These are phyloP conservation scores for Xiphophorus maculatus DNA, from an alignment of 2,113 vertebrate species.

Conservation along the genomic window DNA sequence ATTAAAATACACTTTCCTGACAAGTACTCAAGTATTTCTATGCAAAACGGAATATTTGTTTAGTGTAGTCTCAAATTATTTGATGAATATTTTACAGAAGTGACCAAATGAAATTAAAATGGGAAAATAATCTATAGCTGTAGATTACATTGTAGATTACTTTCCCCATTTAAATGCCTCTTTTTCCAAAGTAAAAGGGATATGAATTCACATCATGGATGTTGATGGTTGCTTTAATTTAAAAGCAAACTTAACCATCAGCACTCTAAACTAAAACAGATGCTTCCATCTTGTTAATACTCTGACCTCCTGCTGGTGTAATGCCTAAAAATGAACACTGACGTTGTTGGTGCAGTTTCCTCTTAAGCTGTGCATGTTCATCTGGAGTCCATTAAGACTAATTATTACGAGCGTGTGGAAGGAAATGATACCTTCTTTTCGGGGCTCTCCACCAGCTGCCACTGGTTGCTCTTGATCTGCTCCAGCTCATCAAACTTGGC, in stretches of 20 bases:
- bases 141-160: not conserved
- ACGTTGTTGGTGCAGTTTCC: constrained; percentile 16
- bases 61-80: not conserved
- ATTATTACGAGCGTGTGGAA: constrained; percentile 16
- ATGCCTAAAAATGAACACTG: constrained; percentile 25
- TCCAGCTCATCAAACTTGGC: constrained; percentile 98
- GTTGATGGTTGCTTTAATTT: not conserved
- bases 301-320: constrained; percentile 43
- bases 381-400: constrained; percentile 37
- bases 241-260: not conserved
- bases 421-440: constrained; percentile 87
- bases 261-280: constrained; percentile 20
- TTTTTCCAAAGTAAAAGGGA: not conserved
- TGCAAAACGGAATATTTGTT: not conserved
- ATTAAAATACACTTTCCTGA: no score
- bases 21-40: not conserved
- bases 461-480: constrained; percentile 93
- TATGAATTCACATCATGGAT: not conserved
- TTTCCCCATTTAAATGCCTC: not conserved
- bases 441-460: constrained; percentile 90
- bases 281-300: constrained; percentile 16
- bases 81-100: not conserved
- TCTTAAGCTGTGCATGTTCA: constrained; percentile 32
- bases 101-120: not conserved
- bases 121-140: no score